Evolutionary conservation across 1,140 invertebrate genomes (phyloP), one percentile per base, ranked within the genome.

Genomic region (Caenorhabditis briggsae): DNA sequence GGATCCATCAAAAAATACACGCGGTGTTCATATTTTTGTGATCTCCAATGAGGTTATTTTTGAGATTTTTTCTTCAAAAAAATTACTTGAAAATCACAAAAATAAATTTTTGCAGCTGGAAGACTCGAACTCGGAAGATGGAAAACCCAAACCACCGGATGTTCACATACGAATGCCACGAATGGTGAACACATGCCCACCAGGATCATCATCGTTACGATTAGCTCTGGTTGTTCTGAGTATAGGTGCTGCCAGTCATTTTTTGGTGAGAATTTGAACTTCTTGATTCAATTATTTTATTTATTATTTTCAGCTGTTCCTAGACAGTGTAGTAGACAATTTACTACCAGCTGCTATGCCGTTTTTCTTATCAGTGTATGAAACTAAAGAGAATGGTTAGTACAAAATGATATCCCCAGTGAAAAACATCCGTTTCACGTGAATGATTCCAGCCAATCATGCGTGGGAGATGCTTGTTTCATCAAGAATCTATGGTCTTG

Each of bases 381-480:
- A 59, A 25, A 59, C 14, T 33, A 64, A 87, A 64, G 65, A 84
- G 23, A 64, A 65, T 18, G 86, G 82, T 87, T 16, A 64, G 56
- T 33, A 12, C 23, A 33, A 2, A 25, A 56, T 58, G 50, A 55
- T 56, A 41, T 82, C 78, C 33, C 48, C 23, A 5, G 55, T 58
- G 23, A 55, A 58, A 82, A 82, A 6, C 25, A 41, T 9, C 55
- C 5, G 8, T 46, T 59, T 58, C 53, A 61, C 53, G 25, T 59
- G 58, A 83, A 83, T 41, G 20, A 9, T 82, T 83, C 20, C 78
- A 87, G 86, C 50, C 18, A 82, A 64, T 18, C 41, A 58, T 50
- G 58, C 53, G 11, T 87, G 86, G 86, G 86, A 87, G 55, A 59
- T 65, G 74, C 87, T 87, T 64, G 86, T 87, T 23, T 53, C 82